Evolutionary conservation across 2,797 vertebrate genomes (phyloP).

Genomic region (Sebastes hubbsi): DNA sequence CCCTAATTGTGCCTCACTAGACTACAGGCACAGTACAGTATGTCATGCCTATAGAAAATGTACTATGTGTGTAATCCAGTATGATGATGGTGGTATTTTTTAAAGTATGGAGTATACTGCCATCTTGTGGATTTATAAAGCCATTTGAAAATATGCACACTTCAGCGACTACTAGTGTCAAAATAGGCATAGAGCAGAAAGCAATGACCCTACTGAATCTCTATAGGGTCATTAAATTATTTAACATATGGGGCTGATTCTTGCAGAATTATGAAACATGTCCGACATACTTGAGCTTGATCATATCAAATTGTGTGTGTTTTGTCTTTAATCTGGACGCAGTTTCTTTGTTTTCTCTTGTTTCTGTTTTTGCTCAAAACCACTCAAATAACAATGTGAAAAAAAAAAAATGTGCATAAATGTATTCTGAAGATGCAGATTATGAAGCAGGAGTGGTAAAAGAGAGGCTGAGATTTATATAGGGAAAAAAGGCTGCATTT

Average conservation of each 20-base stretch:
- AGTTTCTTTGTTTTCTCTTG: neutral
- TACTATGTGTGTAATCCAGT: neutral
- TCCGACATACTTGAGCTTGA: neutral
- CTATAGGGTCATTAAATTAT: neutral
- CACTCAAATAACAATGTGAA: neutral
- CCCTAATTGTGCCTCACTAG: neutral
- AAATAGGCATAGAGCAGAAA: neutral
- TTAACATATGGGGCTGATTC: neutral
- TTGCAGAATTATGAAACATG: neutral
- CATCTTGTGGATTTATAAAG: constrained; percentile 48
- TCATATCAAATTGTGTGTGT: neutral
- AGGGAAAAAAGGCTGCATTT: neutral
- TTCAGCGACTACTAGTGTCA: rapidly evolving
- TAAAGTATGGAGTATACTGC: constrained; percentile 25
- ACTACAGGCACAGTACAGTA: neutral
- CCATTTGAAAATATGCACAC: neutral
- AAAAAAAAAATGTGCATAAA: too few species aligned
- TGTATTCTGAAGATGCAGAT: neutral
- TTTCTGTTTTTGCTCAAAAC: neutral
- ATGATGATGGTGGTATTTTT: neutral
- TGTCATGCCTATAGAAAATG: neutral
- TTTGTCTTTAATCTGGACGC: neutral
- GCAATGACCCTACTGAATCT: neutral
- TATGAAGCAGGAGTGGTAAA: neutral
- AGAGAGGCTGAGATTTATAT: neutral